Conservation (phyloP, 2,888 invertebrate species). For the Agonum fuliginosum region DNA sequence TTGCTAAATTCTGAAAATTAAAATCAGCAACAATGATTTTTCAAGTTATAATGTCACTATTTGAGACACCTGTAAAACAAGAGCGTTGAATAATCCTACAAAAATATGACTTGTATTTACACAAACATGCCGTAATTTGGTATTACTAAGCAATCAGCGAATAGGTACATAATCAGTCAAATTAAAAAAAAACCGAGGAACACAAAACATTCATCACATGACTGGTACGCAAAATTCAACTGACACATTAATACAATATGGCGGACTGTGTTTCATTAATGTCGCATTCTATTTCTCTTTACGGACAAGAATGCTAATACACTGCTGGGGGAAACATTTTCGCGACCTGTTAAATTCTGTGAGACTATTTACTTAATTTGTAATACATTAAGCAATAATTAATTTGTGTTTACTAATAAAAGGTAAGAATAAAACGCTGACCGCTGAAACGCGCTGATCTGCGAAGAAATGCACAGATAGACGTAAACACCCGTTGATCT, state of each 20-base stretch:
- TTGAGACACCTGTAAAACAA: background rate
- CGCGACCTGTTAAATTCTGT: no score
- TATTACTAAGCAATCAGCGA: constrained; percentile 62
- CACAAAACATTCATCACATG: constrained; percentile 58
- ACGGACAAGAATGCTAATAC: constrained; percentile 17
- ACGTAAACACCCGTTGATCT: no score
- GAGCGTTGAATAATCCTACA: constrained; percentile 64
- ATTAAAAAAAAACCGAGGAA: constrained; percentile 60
- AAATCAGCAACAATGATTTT: no score
- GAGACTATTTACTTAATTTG: no score
- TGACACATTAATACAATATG: constrained; percentile 58
- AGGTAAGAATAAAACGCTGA: no score
- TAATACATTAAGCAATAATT: no score
- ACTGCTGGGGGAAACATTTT: background rate
- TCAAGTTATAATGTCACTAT: background rate
- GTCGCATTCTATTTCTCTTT: background rate
- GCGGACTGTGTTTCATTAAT: constrained; percentile 48
- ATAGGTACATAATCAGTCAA: constrained; percentile 65
- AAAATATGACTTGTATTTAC: constrained; percentile 68
- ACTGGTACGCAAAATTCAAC: constrained; percentile 57
- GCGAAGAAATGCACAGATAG: no score
- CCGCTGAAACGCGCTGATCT: no score
- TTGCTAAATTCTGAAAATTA: no score
- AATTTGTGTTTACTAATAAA: no score
- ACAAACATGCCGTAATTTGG: constrained; percentile 68